These are phyloP conservation scores for Triplophysa dalaica DNA, from an alignment of 2,113 vertebrate genomes.

Conservation along the genomic window DNA sequence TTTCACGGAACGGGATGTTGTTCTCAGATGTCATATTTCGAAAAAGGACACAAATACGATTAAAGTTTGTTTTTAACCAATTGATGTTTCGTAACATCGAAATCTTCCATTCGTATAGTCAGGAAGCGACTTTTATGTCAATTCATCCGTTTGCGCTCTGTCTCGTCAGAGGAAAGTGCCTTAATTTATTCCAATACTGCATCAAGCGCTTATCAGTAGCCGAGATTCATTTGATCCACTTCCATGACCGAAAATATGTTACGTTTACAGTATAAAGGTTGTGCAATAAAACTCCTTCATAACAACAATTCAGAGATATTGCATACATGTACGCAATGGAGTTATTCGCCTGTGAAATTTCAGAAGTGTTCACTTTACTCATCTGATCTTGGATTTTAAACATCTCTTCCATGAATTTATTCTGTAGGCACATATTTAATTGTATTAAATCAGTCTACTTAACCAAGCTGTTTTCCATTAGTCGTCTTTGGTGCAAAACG, in stretches of 20 bases:
- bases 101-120: background rate
- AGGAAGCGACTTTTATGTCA: background rate
- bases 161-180: constrained; percentile 67
- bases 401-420: background rate
- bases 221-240: background rate
- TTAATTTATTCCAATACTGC: constrained; percentile 77
- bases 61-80: constrained; percentile 18
- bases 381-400: background rate
- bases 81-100: background rate
- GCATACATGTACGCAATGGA: constrained; percentile 7
- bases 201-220: constrained; percentile 44
- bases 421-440: background rate
- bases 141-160: constrained; percentile 35
- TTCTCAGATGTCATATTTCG: constrained; percentile 13
- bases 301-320: background rate
- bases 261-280: background rate
- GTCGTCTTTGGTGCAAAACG: constrained; percentile 8
- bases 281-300: background rate
- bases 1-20: constrained; percentile 33
- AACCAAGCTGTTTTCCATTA: background rate
- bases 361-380: constrained; percentile 19
- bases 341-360: constrained; percentile 10
- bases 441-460: too few species aligned
- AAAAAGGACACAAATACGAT: constrained; percentile 24
- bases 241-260: background rate